A percentile compares a stretch with the other conserved stretches of the same genome.
These are phyloP conservation scores for Hypocryptadius cinnamomeus DNA, from an alignment of 2,113 vertebrate genomes.

Conservation along the genomic window DNA sequence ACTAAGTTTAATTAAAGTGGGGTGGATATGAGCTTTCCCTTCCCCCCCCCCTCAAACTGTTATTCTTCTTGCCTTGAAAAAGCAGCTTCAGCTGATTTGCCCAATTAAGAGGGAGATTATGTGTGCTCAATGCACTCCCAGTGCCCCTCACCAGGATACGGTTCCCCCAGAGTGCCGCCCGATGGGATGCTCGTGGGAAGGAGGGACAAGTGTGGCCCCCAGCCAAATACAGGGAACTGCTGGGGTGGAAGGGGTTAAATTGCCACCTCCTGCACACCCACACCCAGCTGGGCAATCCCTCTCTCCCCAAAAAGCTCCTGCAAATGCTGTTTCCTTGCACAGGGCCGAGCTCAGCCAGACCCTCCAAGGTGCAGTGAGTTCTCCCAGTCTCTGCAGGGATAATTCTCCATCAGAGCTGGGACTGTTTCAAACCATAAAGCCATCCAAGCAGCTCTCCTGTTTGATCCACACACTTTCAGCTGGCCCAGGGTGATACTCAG, in stretches of 20 bases:
- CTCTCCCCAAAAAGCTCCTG: background rate
- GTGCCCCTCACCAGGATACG: background rate
- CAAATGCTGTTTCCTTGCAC: background rate
- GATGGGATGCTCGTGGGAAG: background rate
- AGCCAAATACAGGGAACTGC: background rate
- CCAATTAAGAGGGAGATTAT: background rate
- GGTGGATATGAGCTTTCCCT: background rate
- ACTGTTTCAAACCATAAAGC: background rate
- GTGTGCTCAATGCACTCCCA: background rate
- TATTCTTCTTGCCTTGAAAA: background rate
- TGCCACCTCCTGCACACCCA: background rate
- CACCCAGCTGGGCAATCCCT: background rate
- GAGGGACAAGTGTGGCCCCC: fast-evolving
- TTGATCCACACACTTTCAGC: fast-evolving
- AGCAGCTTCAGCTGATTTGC: background rate
- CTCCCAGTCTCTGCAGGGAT: background rate
- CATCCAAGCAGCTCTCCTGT: background rate
- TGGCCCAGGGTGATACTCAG: background rate
- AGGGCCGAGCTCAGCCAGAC: background rate
- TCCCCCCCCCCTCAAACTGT: fast-evolving
- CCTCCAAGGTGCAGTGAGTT: background rate
- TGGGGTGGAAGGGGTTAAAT: background rate
- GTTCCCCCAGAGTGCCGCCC: background rate
- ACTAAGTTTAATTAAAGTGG: background rate
- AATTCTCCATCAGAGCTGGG: background rate